phyloP scores from a whole-genome alignment of 1,140 invertebrate genomes.

The Apis mellifera region Amel_HAv3.1 CM009936.2:12206501-12207000 shows the following conservation, averaged over 20 bases:
- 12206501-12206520: slow-evolving; percentile 33
- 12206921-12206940: background rate
- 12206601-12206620: background rate
- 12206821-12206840: background rate
- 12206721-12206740: too few species aligned
- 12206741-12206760: background rate
- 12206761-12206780: background rate
- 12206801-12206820: background rate
- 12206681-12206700: background rate
- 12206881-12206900: background rate
- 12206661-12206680: background rate
- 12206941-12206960: background rate
- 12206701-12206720: background rate
- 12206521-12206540: slow-evolving; percentile 36
- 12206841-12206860: background rate
- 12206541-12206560: slow-evolving; percentile 42
- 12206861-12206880: background rate
- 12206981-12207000: background rate
- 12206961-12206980: background rate
- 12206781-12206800: background rate
- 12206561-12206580: slow-evolving; percentile 42
- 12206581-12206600: slow-evolving; percentile 32
- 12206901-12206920: background rate
- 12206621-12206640: slow-evolving; percentile 12
- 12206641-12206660: background rate